These are phyloP conservation scores for Nyctibius grandis DNA, from an alignment of 2,797 vertebrate genomes.

Conservation along the genomic window DNA sequence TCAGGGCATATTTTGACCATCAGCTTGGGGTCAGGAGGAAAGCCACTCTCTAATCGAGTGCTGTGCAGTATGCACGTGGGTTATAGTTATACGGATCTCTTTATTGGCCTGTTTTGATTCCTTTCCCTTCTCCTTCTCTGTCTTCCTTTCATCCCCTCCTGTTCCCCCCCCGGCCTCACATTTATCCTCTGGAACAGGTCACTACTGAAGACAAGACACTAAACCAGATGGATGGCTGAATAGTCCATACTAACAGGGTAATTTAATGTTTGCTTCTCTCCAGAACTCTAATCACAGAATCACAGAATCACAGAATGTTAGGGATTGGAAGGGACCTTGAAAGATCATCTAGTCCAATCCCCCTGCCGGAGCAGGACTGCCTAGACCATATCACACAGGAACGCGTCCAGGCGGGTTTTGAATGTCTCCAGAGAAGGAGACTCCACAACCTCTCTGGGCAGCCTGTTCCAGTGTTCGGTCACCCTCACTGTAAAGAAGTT, in stretches of 20 bases:
- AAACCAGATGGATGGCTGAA: conserved; percentile 51
- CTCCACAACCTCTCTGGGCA: too few relatives aligned
- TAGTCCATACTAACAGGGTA: conserved; percentile 19
- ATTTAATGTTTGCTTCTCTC: conserved; percentile 47
- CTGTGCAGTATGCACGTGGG: background rate
- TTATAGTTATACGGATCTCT: background rate
- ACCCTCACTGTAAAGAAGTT: too few relatives aligned
- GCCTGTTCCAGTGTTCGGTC: too few relatives aligned
- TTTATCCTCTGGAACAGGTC: conserved; percentile 45
- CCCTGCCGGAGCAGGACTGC: too few relatives aligned
- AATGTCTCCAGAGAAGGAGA: too few relatives aligned
- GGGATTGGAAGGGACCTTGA: too few relatives aligned
- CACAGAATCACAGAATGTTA: too few relatives aligned
- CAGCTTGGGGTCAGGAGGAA: conserved; percentile 7
- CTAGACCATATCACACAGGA: too few relatives aligned
- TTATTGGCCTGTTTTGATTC: background rate
- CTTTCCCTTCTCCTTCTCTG: background rate
- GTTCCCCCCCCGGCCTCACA: background rate
- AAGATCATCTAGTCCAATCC: too few relatives aligned
- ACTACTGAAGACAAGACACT: conserved; percentile 41
- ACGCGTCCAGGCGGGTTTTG: too few relatives aligned
- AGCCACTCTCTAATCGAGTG: background rate
- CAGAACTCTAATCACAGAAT: conserved; percentile 35
- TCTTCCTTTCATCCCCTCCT: background rate
- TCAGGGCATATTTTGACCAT: conserved; percentile 33